Base-by-base conservation (phyloP, 2,888 invertebrate genomes). In the Oxycera nigricornis region DNA sequence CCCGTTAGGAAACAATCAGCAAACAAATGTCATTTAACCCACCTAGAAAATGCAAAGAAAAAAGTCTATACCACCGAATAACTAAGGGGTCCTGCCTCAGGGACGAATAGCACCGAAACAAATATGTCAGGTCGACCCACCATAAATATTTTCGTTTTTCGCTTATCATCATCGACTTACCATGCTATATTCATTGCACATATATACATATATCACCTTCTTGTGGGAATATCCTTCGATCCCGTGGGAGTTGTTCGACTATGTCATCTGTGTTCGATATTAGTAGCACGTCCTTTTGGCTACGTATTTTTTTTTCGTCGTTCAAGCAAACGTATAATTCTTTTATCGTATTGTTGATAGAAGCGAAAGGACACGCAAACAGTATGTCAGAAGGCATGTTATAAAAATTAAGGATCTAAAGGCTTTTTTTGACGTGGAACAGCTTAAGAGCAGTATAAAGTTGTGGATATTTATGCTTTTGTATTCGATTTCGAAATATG, bases 261-360 rank as follows among this genome's bases (percentile, higher is more conserved):
- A 20, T 70, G 70, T 70, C 70, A 70, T 70, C 70, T 70, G 55
- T 70, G 70, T 68, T 68, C 68, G 17, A 50, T 70, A 52, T 70
- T 52, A 52, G 31, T 52, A 55, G 31, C 55, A 52, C 67, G 67
- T 52, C 3, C 24, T 9, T 55, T 55, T 20, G 6, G 22, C 55
- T 55, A 22, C 1, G 3, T 55, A 22, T 24, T 31, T 52, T 41
- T 35, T 62, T 67, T 52, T 22, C 31, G 41, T 17, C 17, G 9
- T 30, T 7, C 39, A 20, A n/a, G n/a, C 65, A 26, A 65, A 30
- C 65, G 35, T 65, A 41, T 39, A 41, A 41, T 70, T 70, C 31
- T 70, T 68, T 50, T 68, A 68, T 26, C 39, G 52, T 70, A 4
- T n/a, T 70, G 55, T 52, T 70, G 70, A 55, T 50, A 68, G 30